Conservation (phyloP, 1,140 invertebrate species). For the Chelonus insularis region DNA sequence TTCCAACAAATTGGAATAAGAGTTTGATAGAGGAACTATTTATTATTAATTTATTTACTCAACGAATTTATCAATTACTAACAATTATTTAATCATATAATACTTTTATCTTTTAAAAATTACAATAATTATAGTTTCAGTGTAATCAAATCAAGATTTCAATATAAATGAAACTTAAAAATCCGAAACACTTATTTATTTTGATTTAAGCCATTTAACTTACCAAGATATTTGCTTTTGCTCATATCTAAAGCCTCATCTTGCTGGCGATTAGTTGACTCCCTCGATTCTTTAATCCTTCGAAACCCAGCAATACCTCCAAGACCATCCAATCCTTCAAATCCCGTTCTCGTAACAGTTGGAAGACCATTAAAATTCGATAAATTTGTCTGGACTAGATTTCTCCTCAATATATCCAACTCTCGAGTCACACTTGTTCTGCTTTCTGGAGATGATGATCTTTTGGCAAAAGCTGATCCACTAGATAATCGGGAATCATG, state of each 20-base stretch:
- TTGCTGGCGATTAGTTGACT: conserved; percentile 44
- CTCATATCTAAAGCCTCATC: conserved; percentile 59
- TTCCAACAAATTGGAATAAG: too few relatives aligned
- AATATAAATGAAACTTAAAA: not conserved
- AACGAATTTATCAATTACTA: too few relatives aligned
- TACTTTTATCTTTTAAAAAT: too few relatives aligned
- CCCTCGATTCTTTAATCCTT: conserved; percentile 41
- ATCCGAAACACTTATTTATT: too few relatives aligned
- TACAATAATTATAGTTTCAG: too few relatives aligned
- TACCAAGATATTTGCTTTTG: conserved; percentile 57
- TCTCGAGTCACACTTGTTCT: conserved; percentile 45
- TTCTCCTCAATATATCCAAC: conserved; percentile 46
- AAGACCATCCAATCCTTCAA: conserved; percentile 41
- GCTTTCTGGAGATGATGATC: conserved; percentile 40
- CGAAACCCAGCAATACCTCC: conserved; percentile 40
- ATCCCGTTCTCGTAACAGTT: conserved; percentile 38
- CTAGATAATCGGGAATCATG: conserved; percentile 23
- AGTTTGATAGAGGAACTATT: too few relatives aligned
- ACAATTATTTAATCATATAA: too few relatives aligned
- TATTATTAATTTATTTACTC: too few relatives aligned
- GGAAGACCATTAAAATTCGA: conserved; percentile 40
- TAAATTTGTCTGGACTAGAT: conserved; percentile 50
- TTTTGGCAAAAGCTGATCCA: conserved; percentile 32
- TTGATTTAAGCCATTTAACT: too few relatives aligned
- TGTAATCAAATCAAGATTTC: too few relatives aligned